Evolutionary conservation across 2,888 invertebrate genomes (phyloP).

Genomic region (Lymantria monacha): DNA sequence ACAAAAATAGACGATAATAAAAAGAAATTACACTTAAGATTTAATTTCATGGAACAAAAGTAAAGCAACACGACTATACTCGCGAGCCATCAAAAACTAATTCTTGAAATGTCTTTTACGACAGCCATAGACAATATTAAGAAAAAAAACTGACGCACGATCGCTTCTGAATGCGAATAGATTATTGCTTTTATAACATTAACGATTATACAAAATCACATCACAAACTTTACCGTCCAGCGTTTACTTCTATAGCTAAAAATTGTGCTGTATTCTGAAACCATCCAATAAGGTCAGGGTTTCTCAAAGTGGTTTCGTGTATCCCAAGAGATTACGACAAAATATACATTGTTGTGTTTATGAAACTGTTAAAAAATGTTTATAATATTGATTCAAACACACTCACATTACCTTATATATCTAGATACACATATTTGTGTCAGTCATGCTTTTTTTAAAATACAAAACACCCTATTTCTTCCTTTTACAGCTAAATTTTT

Average conservation of each 20-base stretch:
- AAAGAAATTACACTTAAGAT: no score
- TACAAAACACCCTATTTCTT: not conserved
- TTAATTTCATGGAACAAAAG: conserved; percentile 66
- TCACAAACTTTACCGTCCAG: conserved; percentile 46
- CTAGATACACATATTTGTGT: not conserved
- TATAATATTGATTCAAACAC: not conserved
- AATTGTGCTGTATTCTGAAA: conserved; percentile 74
- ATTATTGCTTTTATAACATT: conserved; percentile 56
- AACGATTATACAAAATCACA: conserved; percentile 47
- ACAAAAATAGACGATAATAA: no score
- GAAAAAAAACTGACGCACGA: conserved; percentile 18
- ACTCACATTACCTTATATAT: not conserved
- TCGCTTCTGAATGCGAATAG: conserved; percentile 40
- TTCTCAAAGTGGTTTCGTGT: not conserved
- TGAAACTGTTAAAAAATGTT: not conserved
- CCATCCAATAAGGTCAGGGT: conserved; percentile 41
- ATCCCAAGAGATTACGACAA: not conserved
- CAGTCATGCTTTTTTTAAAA: not conserved
- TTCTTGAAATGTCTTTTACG: not conserved
- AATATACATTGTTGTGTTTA: not conserved
- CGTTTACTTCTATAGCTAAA: conserved; percentile 63
- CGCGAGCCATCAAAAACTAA: conserved; percentile 40
- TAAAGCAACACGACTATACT: conserved; percentile 50
- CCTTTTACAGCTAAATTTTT: not conserved
- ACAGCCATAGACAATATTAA: not conserved